Percentiles rank a stretch among this genome's conserved stretches.
Evolutionary conservation across 2,888 invertebrate species (phyloP).

Genomic region (Plebejus argus): DNA sequence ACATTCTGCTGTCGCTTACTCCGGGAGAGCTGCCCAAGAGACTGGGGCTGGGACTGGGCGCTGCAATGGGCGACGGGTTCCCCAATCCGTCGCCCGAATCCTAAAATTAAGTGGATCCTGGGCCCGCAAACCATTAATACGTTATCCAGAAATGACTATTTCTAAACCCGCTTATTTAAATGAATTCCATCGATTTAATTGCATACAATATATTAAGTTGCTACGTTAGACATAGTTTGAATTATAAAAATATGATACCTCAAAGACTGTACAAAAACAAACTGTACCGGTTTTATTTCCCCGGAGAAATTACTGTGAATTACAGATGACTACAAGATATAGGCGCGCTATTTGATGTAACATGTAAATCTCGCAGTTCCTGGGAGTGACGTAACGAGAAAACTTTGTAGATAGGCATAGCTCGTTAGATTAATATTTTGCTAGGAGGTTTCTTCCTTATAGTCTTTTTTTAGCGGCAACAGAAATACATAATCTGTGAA

Average conservation of each 20-base stretch:
- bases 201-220: background rate
- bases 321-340: slow-evolving; percentile 46
- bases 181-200: background rate
- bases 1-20: too few species aligned
- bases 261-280: slow-evolving; percentile 53
- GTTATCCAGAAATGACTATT: background rate
- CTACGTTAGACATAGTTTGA: background rate
- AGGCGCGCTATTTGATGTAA: background rate
- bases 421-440: background rate
- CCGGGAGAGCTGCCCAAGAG: too few species aligned
- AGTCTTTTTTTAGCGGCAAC: too few species aligned
- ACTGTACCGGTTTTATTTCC: slow-evolving; percentile 66
- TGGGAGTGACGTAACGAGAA: background rate
- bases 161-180: background rate
- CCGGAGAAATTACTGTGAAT: slow-evolving; percentile 73
- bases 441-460: background rate
- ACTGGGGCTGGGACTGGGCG: too few species aligned
- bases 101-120: background rate
- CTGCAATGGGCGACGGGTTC: too few species aligned
- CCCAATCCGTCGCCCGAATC: too few species aligned
- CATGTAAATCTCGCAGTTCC: background rate
- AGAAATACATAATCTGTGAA: too few species aligned
- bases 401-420: background rate
- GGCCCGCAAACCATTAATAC: background rate
- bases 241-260: slow-evolving; percentile 16